phyloP scores from a whole-genome alignment of 2,888 invertebrate species.

The Drosophila hamatofila region DNA sequence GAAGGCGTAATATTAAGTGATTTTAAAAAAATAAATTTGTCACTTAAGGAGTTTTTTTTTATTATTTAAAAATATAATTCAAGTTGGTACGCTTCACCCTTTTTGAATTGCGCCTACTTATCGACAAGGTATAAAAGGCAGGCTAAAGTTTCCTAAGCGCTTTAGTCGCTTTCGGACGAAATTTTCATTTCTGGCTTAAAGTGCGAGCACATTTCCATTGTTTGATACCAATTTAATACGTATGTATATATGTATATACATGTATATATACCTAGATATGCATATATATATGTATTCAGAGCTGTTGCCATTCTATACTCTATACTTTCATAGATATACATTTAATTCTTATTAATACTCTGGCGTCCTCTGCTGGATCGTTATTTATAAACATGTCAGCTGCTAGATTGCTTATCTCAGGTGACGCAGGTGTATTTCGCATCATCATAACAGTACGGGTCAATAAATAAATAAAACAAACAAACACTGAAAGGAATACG shows the following conservation, averaged over 20 bases:
- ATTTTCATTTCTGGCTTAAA: conserved; percentile 9
- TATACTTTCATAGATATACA: conserved; percentile 8
- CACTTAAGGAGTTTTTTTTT: conserved; percentile 31
- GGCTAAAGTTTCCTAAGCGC: conserved; percentile 4
- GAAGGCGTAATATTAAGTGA: conserved; percentile 1
- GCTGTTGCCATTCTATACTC: conserved; percentile 1
- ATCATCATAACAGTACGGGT: background rate
- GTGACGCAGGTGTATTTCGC: conserved; percentile 21
- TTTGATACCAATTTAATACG: conserved; percentile 7
- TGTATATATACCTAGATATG: background rate
- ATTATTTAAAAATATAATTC: too few species aligned
- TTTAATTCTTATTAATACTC: conserved; percentile 34
- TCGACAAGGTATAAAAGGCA: conserved; percentile 31
- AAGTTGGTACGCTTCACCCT: background rate
- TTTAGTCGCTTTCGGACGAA: conserved; percentile 26
- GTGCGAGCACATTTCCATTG: conserved; percentile 22
- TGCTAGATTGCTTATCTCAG: conserved; percentile 23
- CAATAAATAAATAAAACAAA: conserved; percentile 18
- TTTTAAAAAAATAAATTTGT: conserved; percentile 24
- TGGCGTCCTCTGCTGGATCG: conserved; percentile 7
- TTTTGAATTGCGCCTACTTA: conserved; percentile 5
- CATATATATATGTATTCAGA: background rate
- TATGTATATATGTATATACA: background rate
- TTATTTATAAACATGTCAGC: conserved; percentile 34
- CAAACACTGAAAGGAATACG: background rate